Conservation (phyloP, 2,797 vertebrate species). For the Taeniopygia guttata region DNA sequence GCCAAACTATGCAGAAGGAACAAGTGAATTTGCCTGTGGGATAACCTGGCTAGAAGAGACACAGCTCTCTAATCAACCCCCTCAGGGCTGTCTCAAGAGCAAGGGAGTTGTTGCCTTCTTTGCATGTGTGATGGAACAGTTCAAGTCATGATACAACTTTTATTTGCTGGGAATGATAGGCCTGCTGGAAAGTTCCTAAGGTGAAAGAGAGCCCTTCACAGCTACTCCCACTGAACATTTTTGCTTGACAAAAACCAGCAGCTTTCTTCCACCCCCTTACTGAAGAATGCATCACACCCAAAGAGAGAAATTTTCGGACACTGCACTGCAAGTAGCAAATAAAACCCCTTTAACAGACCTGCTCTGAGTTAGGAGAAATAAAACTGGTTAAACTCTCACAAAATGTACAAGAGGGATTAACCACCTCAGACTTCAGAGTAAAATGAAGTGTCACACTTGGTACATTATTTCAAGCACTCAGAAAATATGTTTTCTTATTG, state of each 20-base stretch:
- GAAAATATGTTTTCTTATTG: background rate
- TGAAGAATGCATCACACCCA: slow-evolving; percentile 19
- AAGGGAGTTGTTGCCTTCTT: background rate
- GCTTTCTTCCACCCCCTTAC: background rate
- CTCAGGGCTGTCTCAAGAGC: background rate
- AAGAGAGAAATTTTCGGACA: background rate
- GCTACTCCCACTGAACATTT: background rate
- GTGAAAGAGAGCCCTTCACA: background rate
- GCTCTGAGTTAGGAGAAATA: background rate
- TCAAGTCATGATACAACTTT: background rate
- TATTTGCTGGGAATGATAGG: background rate
- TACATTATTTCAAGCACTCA: background rate
- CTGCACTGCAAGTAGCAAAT: background rate
- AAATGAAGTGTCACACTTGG: background rate
- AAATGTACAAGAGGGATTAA: background rate
- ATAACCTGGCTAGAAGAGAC: background rate
- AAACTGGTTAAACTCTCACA: background rate
- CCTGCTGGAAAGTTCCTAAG: background rate
- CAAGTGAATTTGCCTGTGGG: background rate
- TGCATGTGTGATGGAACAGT: background rate
- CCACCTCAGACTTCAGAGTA: background rate
- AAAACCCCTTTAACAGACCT: background rate
- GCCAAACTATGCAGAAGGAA: background rate
- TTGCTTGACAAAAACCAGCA: background rate
- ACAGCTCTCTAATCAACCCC: background rate